phyloP scores from a whole-genome alignment of 1,140 invertebrate genomes.

The Branchinecta lindahli region DNA sequence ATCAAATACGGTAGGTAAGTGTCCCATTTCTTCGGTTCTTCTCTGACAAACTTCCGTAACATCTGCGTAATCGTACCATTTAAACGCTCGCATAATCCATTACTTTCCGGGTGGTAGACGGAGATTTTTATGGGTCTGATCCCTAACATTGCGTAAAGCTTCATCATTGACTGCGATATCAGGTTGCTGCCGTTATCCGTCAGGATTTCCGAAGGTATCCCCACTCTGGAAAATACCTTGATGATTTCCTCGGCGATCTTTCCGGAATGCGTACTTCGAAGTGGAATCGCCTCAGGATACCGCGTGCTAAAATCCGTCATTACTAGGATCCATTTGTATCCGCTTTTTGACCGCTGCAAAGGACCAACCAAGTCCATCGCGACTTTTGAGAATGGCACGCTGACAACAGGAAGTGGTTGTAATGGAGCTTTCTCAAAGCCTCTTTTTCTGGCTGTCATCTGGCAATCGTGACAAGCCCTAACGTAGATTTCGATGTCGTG shows the following conservation, averaged over 20 bases:
- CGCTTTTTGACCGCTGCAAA: slow-evolving; percentile 11
- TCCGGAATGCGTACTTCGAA: too few species aligned
- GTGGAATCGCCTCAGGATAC: slow-evolving; percentile 23
- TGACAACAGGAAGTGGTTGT: slow-evolving; percentile 14
- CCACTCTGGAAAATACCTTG: slow-evolving; percentile 14
- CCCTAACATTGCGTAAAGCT: slow-evolving; percentile 20
- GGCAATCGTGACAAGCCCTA: background rate
- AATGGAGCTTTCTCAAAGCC: slow-evolving; percentile 11
- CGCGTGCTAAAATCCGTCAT: slow-evolving; percentile 27
- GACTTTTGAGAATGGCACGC: slow-evolving; percentile 18
- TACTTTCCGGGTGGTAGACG: slow-evolving; percentile 18
- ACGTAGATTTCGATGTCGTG: background rate
- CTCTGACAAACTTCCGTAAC: slow-evolving; percentile 18
- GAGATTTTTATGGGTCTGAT: slow-evolving; percentile 22
- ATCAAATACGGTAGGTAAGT: background rate
- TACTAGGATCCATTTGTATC: slow-evolving; percentile 27
- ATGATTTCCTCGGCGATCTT: slow-evolving; percentile 21
- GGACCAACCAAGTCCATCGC: slow-evolving; percentile 22
- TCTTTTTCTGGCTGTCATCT: slow-evolving; percentile 1
- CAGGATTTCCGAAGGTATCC: slow-evolving; percentile 24
- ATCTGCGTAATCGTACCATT: slow-evolving; percentile 25
- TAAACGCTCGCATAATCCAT: slow-evolving; percentile 24
- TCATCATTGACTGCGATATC: slow-evolving; percentile 16
- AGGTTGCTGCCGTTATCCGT: slow-evolving; percentile 23
- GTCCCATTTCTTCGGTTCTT: slow-evolving; percentile 6